Evolutionary conservation across 2,797 vertebrate genomes (phyloP).

Genomic region (Rhinatrema bivittatum): DNA sequence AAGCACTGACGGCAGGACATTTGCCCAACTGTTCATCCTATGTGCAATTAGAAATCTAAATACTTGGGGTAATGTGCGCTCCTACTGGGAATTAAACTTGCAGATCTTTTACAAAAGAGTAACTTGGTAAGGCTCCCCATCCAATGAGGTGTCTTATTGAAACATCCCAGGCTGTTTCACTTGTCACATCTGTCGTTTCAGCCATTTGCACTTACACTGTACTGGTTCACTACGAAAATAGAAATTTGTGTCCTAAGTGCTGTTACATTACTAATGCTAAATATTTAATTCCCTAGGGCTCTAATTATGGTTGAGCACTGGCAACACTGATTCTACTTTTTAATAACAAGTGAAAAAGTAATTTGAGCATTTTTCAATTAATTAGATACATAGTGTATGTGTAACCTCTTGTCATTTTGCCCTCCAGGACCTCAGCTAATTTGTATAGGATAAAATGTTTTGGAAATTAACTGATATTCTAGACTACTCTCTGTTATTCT

Average conservation of each 20-base stretch:
- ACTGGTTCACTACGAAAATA: constrained; percentile 98
- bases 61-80: constrained; percentile 83
- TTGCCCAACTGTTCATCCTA: constrained; percentile 62
- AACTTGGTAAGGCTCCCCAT: constrained; percentile 82
- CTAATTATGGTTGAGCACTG: constrained; percentile 98
- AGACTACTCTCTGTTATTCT: constrained; percentile 49
- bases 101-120: constrained; percentile 89
- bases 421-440: constrained; percentile 98
- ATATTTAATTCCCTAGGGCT: constrained; percentile 97
- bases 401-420: constrained; percentile 99
- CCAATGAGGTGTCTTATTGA: constrained; percentile 89
- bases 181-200: constrained; percentile 96
- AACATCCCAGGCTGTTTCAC: constrained; percentile 78
- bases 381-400: constrained; percentile 98
- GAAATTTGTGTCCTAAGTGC: constrained; percentile 98
- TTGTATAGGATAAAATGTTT: constrained; percentile 91
- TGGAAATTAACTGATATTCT: constrained; percentile 68
- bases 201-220: constrained; percentile 83
- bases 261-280: constrained; percentile 99
- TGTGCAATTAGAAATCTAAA: constrained; percentile 96
- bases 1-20: constrained; percentile 38
- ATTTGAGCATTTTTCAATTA: constrained; percentile 99
- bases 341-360: constrained; percentile 99
- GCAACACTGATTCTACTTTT: constrained; percentile 94
- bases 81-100: constrained; percentile 84